Evolutionary conservation across 2,888 invertebrate species (phyloP).

Genomic region (Drosophila stalkeri): DNA sequence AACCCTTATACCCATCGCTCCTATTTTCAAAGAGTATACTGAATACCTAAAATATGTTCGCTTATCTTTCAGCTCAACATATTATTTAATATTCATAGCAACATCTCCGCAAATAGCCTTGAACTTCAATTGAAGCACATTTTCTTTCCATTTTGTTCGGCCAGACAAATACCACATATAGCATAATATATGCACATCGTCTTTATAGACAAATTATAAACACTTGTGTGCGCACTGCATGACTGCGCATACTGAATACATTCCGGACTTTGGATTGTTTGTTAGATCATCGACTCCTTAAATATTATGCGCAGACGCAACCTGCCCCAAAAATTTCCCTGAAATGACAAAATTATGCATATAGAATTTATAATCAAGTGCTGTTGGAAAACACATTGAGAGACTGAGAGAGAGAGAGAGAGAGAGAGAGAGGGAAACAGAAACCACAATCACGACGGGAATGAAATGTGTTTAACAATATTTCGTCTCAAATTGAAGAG

Average conservation of each 20-base stretch:
- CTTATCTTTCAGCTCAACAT: not conserved
- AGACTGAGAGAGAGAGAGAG: not conserved
- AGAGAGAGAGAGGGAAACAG: not conserved
- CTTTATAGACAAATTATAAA: conserved; percentile 1
- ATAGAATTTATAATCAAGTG: conserved; percentile 66
- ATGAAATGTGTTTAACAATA: conserved; percentile 49
- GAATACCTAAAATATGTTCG: not conserved
- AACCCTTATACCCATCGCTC: not conserved
- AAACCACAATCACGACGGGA: conserved; percentile 35
- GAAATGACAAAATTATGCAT: conserved; percentile 70
- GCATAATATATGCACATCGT: not conserved
- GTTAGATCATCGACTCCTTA: conserved; percentile 16
- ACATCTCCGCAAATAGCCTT: conserved; percentile 15
- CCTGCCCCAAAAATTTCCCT: conserved; percentile 68
- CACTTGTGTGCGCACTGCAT: conserved; percentile 48
- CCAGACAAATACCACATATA: not conserved
- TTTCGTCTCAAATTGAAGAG: conserved; percentile 18
- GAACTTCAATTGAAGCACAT: conserved; percentile 24
- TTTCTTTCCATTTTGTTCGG: conserved; percentile 3
- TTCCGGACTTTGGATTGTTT: not conserved
- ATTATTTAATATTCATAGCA: conserved; percentile 2
- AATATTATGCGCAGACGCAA: conserved; percentile 68
- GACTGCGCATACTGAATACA: conserved; percentile 47
- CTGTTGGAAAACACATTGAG: conserved; percentile 18
- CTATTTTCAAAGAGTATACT: not conserved